Evolutionary conservation across 2,797 vertebrate species (phyloP).

Genomic region (Channa striata): DNA sequence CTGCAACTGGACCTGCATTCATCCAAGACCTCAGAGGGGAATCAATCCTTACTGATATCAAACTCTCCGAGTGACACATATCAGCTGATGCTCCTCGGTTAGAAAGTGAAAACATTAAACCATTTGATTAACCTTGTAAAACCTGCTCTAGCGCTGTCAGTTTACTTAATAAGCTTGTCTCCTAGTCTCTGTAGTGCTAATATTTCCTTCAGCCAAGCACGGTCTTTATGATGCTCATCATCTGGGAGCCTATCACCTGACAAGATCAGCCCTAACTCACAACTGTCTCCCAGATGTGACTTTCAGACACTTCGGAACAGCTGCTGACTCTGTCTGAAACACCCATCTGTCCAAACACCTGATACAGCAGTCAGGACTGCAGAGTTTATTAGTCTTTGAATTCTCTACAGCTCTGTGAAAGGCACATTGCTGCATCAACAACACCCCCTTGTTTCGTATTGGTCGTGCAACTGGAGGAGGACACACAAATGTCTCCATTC

Average conservation of each 20-base stretch:
- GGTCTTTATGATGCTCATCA: background rate
- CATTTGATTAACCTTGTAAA: background rate
- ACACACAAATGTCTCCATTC: too few species aligned
- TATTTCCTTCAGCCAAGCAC: background rate
- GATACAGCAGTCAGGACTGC: slow-evolving; percentile 1
- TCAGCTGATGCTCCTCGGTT: too few species aligned
- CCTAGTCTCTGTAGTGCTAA: too few species aligned
- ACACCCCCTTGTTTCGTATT: background rate
- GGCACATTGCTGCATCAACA: background rate
- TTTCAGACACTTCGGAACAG: slow-evolving; percentile 15
- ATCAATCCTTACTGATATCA: too few species aligned
- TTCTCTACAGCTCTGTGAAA: background rate
- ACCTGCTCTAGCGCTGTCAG: background rate
- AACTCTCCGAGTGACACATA: too few species aligned
- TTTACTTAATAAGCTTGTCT: background rate
- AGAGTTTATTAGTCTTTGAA: slow-evolving; percentile 15
- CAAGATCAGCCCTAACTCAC: slow-evolving; percentile 16
- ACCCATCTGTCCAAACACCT: slow-evolving; percentile 13
- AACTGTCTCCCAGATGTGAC: slow-evolving; percentile 7
- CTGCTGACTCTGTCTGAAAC: slow-evolving; percentile 13
- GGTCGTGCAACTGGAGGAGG: background rate
- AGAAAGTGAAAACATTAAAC: background rate
- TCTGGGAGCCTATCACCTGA: background rate
- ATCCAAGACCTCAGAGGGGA: too few species aligned
- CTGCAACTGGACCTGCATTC: too few species aligned